Evolutionary conservation across 2,113 vertebrate species (phyloP).

Genomic region (Actinemys pallida): DNA sequence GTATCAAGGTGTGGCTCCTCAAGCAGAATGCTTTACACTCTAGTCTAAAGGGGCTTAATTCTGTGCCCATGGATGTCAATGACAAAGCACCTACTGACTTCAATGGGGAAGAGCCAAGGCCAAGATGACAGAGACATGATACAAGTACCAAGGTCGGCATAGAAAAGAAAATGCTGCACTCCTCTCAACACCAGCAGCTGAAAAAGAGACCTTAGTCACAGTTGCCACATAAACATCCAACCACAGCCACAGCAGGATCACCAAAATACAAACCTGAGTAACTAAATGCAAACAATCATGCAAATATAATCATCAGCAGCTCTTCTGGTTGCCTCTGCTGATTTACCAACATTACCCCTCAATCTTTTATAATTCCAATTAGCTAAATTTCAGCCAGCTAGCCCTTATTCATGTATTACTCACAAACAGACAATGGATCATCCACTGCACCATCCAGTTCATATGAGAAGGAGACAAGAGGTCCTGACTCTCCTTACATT

Average conservation of each 20-base stretch:
- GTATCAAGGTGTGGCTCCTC: not conserved
- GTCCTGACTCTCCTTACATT: not conserved
- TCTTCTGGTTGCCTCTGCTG: not conserved
- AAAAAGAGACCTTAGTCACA: not conserved
- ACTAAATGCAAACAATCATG: not conserved
- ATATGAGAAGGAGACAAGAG: not conserved
- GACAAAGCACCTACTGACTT: not conserved
- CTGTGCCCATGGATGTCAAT: not conserved
- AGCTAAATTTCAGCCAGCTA: not conserved
- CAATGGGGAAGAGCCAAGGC: not conserved
- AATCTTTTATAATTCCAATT: not conserved
- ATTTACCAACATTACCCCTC: not conserved
- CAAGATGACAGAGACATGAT: not conserved
- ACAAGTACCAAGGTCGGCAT: not conserved
- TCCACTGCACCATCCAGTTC: not conserved
- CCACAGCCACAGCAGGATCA: not conserved
- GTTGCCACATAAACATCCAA: not conserved
- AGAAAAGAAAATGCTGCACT: not conserved
- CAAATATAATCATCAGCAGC: not conserved
- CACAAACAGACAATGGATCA: not conserved
- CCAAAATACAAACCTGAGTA: not conserved
- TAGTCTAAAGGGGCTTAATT: not conserved
- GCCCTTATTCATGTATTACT: not conserved
- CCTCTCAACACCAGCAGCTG: not conserved
- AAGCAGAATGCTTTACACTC: not conserved